phyloP scores from a whole-genome alignment of 2,797 vertebrate species.

The Gouania willdenowi region DNA sequence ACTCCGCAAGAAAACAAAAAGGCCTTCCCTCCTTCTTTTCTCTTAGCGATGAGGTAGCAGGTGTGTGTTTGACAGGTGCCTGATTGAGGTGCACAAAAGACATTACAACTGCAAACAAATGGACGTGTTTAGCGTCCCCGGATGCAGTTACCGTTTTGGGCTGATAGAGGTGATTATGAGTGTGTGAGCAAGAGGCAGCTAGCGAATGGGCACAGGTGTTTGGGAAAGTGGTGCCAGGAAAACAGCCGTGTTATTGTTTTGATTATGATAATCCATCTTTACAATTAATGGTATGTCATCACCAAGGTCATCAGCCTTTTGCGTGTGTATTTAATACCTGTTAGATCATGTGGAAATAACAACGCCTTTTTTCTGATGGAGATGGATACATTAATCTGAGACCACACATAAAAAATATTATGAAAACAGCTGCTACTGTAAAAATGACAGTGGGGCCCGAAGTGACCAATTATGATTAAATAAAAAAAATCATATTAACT shows the following conservation, averaged over 20 bases:
- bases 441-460: conserved; percentile 26
- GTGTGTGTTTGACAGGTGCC: conserved; percentile 79
- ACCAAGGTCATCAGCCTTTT: conserved; percentile 59
- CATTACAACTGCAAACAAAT: conserved; percentile 82
- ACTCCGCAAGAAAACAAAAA: conserved; percentile 74
- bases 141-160: conserved; percentile 66
- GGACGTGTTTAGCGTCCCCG: conserved; percentile 71
- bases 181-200: conserved; percentile 53
- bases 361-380: conserved; percentile 38
- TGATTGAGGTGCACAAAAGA: conserved; percentile 77
- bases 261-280: conserved; percentile 61
- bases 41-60: conserved; percentile 70
- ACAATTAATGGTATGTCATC: conserved; percentile 67
- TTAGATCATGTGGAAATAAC: conserved; percentile 59
- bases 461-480: conserved; percentile 47
- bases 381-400: conserved; percentile 29
- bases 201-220: conserved; percentile 70
- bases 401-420: conserved; percentile 50
- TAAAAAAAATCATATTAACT: too few relatives aligned
- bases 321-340: conserved; percentile 50
- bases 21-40: conserved; percentile 60
- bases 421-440: neutral
- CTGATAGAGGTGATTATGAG: conserved; percentile 80
- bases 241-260: conserved; percentile 52
- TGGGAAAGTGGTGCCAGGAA: conserved; percentile 27